These are phyloP conservation scores for Addax nasomaculatus DNA, from an alignment of 2,113 vertebrate genomes.

Conservation along the genomic window DNA sequence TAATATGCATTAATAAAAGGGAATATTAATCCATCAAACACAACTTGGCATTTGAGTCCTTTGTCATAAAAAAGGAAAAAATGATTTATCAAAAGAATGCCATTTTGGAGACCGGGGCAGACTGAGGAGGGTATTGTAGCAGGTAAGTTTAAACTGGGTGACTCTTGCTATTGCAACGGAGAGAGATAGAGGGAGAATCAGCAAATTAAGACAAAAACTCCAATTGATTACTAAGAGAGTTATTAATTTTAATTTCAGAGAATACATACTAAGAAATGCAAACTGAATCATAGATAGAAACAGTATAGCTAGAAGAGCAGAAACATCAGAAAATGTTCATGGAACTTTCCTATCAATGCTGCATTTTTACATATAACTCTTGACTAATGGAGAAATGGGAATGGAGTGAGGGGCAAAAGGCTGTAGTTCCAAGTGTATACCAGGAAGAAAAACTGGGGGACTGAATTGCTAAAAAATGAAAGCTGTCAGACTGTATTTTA, in stretches of 20 bases:
- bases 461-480: background rate
- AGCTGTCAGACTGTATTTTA: background rate
- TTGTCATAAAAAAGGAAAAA: conserved; percentile 62
- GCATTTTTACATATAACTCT: background rate
- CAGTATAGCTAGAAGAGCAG: background rate
- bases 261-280: background rate
- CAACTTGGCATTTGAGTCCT: conserved; percentile 64
- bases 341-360: background rate
- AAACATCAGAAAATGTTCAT: background rate
- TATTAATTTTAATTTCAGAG: background rate
- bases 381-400: background rate
- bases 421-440: background rate
- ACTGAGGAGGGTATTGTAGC: background rate
- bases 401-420: background rate
- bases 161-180: background rate
- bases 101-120: background rate
- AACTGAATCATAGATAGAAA: background rate
- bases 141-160: background rate
- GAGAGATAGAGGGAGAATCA: background rate
- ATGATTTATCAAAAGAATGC: background rate
- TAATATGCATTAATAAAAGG: conserved; percentile 63
- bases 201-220: background rate
- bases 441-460: background rate
- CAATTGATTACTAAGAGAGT: background rate
- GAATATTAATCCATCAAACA: conserved; percentile 71